Evolutionary conservation across 2,113 vertebrate genomes (phyloP), one percentile per base, ranked within the genome.

Genomic region (Nerophis lumbriciformis): DNA sequence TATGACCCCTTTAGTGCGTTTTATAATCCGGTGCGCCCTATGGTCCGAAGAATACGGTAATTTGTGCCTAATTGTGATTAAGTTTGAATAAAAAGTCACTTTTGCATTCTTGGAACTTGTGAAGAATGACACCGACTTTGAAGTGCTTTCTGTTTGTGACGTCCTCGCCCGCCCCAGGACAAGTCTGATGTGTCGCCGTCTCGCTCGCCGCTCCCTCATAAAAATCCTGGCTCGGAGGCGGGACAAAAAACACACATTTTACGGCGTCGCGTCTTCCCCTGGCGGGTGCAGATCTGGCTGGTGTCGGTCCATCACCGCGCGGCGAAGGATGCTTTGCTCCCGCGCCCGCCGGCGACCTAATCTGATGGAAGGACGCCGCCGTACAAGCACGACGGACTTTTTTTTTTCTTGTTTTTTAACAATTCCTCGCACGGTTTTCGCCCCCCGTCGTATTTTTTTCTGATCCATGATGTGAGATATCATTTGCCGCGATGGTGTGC

Each of bases 181-280:
- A 65, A 58, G 73, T 69, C 39, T 79, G 79, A 82, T 78, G 74
- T 80, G 70, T 58, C 60, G 62, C 55, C 76, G 77, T 87, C 79
- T 82, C 78, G 85, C 80, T 83, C 68, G 69, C 66, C 75, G 48
- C 48, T 68, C 62, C 73, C 77, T 86, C 81, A 84, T 79, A 82
- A 80, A 28, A 74, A 55, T 63, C 71, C 12, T 62, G 4, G 53
- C 75, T 80, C 83, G 75, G 67, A 58, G 82, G 79, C 64, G 42
- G 42, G 11, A 45, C 10, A 42, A 42, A 42, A 8, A 12, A 65
- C 65, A 59, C 13, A 79, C 38, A 73, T 78, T 66, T 68, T 71
- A 66, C 63, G 64, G 65, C 65, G 60, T 72, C 62, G 59, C 62
- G 59, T 52, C 15, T 68, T 69, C 62, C 54, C 59, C 82, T 70